Conservation (phyloP, 2,797 vertebrate genomes). For the Bovichtus variegatus region DNA sequence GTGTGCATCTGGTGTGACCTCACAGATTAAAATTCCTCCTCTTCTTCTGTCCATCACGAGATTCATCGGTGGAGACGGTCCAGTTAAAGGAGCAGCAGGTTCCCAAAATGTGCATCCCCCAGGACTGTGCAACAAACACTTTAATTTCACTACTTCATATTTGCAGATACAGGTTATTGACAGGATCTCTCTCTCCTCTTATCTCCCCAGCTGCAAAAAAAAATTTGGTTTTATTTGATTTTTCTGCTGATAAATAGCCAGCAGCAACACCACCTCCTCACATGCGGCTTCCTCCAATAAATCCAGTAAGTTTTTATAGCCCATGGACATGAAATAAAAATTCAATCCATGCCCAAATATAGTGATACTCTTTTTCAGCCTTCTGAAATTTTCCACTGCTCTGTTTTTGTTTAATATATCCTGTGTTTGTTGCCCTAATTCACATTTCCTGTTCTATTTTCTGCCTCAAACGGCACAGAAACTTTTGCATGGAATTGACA, state of each 20-base stretch:
- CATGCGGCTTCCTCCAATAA: slow-evolving; percentile 32
- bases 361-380: slow-evolving; percentile 22
- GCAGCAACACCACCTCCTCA: slow-evolving; percentile 55
- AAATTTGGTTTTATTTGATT: slow-evolving; percentile 12
- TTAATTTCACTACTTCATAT: slow-evolving; percentile 20
- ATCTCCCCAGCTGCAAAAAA: slow-evolving; percentile 16
- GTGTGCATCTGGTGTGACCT: slow-evolving; percentile 37
- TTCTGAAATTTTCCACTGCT: slow-evolving; percentile 10
- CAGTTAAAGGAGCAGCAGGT: slow-evolving; percentile 25
- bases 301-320: slow-evolving; percentile 53
- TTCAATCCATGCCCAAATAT: slow-evolving; percentile 33
- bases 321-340: slow-evolving; percentile 33
- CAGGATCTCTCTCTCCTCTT: slow-evolving; percentile 5
- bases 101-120: background rate
- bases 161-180: slow-evolving; percentile 3
- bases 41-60: slow-evolving; percentile 49
- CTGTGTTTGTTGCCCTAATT: slow-evolving; percentile 40
- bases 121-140: background rate
- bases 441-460: slow-evolving; percentile 39
- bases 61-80: slow-evolving; percentile 32
- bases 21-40: slow-evolving; percentile 46
- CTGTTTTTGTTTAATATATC: slow-evolving; percentile 17
- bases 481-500: background rate
- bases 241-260: slow-evolving; percentile 41
- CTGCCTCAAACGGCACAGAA: background rate